Evolutionary conservation across 2,888 invertebrate genomes (phyloP).

Genomic region (Cataglyphis altisquamis): DNA sequence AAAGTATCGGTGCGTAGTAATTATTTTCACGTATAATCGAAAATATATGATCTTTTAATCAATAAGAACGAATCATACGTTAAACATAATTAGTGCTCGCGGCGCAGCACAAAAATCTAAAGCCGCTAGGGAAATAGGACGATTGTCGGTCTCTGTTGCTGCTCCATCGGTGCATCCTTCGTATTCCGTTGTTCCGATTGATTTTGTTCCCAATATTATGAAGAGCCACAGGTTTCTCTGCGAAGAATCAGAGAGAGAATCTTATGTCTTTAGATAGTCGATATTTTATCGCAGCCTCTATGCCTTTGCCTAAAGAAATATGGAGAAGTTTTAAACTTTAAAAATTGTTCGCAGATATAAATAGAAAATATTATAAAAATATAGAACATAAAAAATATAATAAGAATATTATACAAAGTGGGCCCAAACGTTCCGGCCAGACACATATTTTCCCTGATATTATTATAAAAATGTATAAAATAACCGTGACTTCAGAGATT

Average conservation of each 20-base stretch:
- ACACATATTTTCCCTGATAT: too few relatives aligned
- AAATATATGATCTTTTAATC: constrained; percentile 32
- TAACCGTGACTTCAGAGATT: too few relatives aligned
- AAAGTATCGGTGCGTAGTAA: constrained; percentile 35
- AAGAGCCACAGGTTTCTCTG: constrained; percentile 82
- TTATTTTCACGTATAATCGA: constrained; percentile 26
- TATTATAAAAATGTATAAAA: too few relatives aligned
- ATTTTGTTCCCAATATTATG: constrained; percentile 79
- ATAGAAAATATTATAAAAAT: not conserved
- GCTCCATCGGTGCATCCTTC: constrained; percentile 82
- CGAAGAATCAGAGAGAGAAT: constrained; percentile 49
- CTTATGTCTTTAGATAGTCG: not conserved
- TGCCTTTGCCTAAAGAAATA: constrained; percentile 13
- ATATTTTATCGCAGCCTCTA: not conserved
- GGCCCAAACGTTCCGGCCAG: too few relatives aligned
- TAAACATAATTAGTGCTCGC: constrained; percentile 83
- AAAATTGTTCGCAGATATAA: not conserved
- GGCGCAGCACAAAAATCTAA: constrained; percentile 83
- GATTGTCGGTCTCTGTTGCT: constrained; percentile 78
- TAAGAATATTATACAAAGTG: too few relatives aligned
- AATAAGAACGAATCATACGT: constrained; percentile 54
- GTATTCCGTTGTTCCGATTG: constrained; percentile 80
- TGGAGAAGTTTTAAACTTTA: not conserved
- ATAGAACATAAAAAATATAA: not conserved
- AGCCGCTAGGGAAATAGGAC: constrained; percentile 82